Base-by-base conservation (phyloP, 2,113 vertebrate genomes). In the Ifrita kowaldi region DNA sequence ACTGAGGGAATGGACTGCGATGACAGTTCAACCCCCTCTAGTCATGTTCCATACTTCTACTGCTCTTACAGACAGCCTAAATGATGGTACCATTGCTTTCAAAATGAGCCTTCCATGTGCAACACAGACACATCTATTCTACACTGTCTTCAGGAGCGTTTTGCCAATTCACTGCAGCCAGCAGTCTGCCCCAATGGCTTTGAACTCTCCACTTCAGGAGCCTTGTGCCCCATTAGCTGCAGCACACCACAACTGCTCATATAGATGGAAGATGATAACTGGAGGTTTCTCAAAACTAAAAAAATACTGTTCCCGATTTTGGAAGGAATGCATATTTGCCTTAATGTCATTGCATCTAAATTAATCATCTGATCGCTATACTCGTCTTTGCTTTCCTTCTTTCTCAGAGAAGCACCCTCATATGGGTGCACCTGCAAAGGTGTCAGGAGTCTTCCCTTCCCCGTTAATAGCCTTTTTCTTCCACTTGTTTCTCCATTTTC, bases 121-220 rank as follows among this genome's bases (percentile, higher is more conserved):
- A 53, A 13, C 14, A 46, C 17, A 57, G 60, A 19, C 6, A 5
- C 6, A 5, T 35, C 0, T 0, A 16, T 20, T 13, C n/a, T 3
- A 13, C 55, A 7, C 9, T 0, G 0, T 9, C 42, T 46, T 52
- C 59, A 39, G 22, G 6, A 23, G n/a, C 10, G 0, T 6, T 62
- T 7, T 42, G 23, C 47, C 27, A 90, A 13, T 49, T 49, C 73
- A 21, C 17, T 63, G 10, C 23, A 80, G 44, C 28, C 55, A 57
- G 10, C 10, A 2, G 7, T 23, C 63, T 83, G 44, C 13, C 26
- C 3, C 32, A 30, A 7, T 13, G 35, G 14, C 30, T 93, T 35
- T 53, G 64, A 57, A 37, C 15, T 9, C 19, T 26, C 3, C 8
- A 2, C 50, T 49, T 81, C 46, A 32, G 41, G 6, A 73, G 44